Percentiles rank a stretch among this genome's conserved stretches.
Evolutionary conservation across 2,888 invertebrate species (phyloP).

Genomic region (Oscheius myriophilus): DNA sequence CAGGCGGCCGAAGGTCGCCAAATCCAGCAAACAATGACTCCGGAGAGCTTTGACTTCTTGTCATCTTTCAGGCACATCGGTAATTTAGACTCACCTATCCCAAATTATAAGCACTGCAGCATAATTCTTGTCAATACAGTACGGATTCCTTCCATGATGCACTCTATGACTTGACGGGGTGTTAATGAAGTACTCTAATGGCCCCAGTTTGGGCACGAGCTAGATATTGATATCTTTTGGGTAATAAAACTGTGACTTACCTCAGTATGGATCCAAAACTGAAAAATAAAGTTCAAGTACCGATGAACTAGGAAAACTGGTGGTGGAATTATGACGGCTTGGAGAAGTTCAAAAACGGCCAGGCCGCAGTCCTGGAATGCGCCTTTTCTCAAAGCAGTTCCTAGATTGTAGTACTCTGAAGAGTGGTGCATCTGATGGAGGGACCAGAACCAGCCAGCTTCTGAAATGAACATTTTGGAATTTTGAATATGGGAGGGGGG

Average conservation of each 20-base stretch:
- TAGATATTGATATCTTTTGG: constrained; percentile 9
- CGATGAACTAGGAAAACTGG: constrained; percentile 80
- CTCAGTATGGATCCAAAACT: constrained; percentile 92
- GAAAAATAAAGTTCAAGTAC: constrained; percentile 87
- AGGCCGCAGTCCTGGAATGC: constrained; percentile 68
- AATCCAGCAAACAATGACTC: too few relatives aligned
- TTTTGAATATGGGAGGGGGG: too few relatives aligned
- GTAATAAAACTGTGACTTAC: too few relatives aligned
- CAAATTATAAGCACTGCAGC: constrained; percentile 80
- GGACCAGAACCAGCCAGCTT: constrained; percentile 85
- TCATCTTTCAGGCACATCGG: too few relatives aligned
- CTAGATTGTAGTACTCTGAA: constrained; percentile 86
- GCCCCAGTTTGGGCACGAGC: constrained; percentile 80
- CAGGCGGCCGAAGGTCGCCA: too few relatives aligned
- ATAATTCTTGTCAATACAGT: constrained; percentile 82
- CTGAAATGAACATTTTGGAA: constrained; percentile 75
- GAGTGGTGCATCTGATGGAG: constrained; percentile 90
- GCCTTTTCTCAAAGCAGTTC: constrained; percentile 84
- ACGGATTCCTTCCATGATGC: constrained; percentile 80
- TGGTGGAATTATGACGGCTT: constrained; percentile 82
- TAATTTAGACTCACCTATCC: constrained; percentile 72
- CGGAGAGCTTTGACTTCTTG: too few relatives aligned
- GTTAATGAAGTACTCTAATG: constrained; percentile 85
- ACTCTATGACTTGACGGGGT: constrained; percentile 87
- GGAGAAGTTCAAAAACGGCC: constrained; percentile 71